Percentiles rank a stretch among this genome's conserved stretches.
Evolutionary conservation across 2,113 vertebrate genomes (phyloP).

Genomic region (Nannobrachium achirus): DNA sequence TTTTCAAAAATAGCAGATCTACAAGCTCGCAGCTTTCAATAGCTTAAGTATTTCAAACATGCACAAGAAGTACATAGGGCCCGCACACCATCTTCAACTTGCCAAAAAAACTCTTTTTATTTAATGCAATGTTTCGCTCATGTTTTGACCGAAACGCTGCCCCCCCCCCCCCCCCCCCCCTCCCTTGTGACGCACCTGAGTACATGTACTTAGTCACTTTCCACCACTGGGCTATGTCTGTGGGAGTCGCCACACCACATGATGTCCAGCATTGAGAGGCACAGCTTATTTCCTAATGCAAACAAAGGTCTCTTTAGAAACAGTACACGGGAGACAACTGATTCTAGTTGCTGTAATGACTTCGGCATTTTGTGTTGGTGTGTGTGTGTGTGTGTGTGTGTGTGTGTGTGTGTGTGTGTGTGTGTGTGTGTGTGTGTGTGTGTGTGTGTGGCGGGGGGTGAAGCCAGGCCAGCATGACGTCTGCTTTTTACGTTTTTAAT

Average conservation of each 20-base stretch:
- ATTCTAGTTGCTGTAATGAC: conserved; percentile 74
- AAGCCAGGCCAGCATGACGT: conserved; percentile 67
- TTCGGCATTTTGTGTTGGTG: conserved; percentile 68
- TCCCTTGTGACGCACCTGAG: no score
- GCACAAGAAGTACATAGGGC: no score
- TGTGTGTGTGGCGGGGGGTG: conserved; percentile 37
- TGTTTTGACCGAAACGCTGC: no score
- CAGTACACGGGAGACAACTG: conserved; percentile 50
- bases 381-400: conserved; percentile 40
- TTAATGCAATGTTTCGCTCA: no score
- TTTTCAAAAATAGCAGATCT: no score
- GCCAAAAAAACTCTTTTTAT: no score
- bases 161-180: no score
- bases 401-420: conserved; percentile 58
- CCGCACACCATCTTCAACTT: no score
- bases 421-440: conserved; percentile 15
- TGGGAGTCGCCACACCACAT: conserved; percentile 89
- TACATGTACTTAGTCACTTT: no score
- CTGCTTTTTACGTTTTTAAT: conserved; percentile 74
- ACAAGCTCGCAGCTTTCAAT: no score
- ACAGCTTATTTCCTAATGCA: conserved; percentile 94
- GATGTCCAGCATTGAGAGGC: conserved; percentile 92
- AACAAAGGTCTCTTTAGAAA: conserved; percentile 83
- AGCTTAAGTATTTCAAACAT: no score
- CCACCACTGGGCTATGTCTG: conserved; percentile 82